Evolutionary conservation across 2,888 invertebrate species (phyloP).

Genomic region (Leptothorax acervorum): DNA sequence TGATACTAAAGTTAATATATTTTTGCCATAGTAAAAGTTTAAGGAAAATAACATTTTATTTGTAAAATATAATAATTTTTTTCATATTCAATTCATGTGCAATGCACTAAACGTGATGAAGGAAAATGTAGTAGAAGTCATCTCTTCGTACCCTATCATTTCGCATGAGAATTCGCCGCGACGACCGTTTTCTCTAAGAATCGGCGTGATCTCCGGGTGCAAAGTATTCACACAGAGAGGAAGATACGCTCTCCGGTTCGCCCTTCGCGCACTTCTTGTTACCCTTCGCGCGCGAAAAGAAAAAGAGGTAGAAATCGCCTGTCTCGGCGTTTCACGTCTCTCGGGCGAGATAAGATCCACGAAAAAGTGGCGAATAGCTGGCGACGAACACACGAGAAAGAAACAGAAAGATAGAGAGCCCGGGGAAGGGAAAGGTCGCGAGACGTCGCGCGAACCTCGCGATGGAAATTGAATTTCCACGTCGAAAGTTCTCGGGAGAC

Average conservation of each 20-base stretch:
- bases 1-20: neutral
- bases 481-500: slow-evolving; percentile 74
- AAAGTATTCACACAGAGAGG: slow-evolving; percentile 31
- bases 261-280: slow-evolving; percentile 16
- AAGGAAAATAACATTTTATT: neutral
- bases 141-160: neutral
- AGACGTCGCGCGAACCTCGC: slow-evolving; percentile 65
- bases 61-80: neutral
- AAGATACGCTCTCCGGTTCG: slow-evolving; percentile 20
- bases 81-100: neutral
- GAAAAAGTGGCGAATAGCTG: slow-evolving; percentile 56
- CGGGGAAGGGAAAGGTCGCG: slow-evolving; percentile 57
- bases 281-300: slow-evolving; percentile 27
- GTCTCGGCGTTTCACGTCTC: slow-evolving; percentile 66
- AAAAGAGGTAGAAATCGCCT: slow-evolving; percentile 60
- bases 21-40: neutral
- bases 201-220: slow-evolving; percentile 8
- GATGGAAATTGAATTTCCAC: slow-evolving; percentile 76
- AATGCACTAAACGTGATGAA: neutral
- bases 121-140: slow-evolving; percentile 4
- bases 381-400: slow-evolving; percentile 19
- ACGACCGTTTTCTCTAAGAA: slow-evolving; percentile 28
- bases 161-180: slow-evolving; percentile 7
- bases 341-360: slow-evolving; percentile 69
- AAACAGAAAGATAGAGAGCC: slow-evolving; percentile 15